phyloP scores from a whole-genome alignment of 1,140 invertebrate genomes.

The Acromyrmex heyeri region DNA sequence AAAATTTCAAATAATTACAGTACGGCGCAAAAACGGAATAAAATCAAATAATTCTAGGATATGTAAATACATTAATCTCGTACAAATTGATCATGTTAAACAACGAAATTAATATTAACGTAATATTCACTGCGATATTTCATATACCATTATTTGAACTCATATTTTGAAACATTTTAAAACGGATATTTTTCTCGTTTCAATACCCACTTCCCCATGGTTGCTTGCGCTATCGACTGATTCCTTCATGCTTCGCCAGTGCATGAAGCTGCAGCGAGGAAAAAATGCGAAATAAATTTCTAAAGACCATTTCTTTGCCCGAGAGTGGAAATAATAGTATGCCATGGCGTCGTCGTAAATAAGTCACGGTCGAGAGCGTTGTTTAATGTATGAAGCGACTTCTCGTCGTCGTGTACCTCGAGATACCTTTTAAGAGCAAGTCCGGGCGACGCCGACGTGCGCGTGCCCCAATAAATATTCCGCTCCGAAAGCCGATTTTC shows the following conservation, averaged over 20 bases:
- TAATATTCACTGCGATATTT: neutral
- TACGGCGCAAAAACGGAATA: neutral
- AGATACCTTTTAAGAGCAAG: constrained; percentile 57
- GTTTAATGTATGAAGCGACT: constrained; percentile 65
- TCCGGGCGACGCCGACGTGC: constrained; percentile 31
- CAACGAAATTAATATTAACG: constrained; percentile 25
- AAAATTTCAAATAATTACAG: constrained; percentile 12
- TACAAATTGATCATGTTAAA: neutral
- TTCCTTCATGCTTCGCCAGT: neutral
- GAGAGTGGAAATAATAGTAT: constrained; percentile 53
- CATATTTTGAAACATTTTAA: neutral
- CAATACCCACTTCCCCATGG: neutral
- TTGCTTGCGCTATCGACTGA: neutral
- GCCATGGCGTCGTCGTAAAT: constrained; percentile 60
- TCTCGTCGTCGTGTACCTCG: constrained; percentile 32
- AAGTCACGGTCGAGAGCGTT: constrained; percentile 54
- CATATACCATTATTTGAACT: constrained; percentile 7
- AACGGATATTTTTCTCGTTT: constrained; percentile 16
- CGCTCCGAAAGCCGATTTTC: constrained; percentile 49
- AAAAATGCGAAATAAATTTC: constrained; percentile 55
- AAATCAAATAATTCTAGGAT: neutral
- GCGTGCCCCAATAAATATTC: constrained; percentile 51
- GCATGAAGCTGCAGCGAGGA: neutral
- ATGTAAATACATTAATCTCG: neutral
- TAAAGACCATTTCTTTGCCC: constrained; percentile 54